A percentile compares a stretch with the other conserved stretches of the same genome.
Conservation (phyloP, 2,888 invertebrate species). For the Aquatica leii region DNA sequence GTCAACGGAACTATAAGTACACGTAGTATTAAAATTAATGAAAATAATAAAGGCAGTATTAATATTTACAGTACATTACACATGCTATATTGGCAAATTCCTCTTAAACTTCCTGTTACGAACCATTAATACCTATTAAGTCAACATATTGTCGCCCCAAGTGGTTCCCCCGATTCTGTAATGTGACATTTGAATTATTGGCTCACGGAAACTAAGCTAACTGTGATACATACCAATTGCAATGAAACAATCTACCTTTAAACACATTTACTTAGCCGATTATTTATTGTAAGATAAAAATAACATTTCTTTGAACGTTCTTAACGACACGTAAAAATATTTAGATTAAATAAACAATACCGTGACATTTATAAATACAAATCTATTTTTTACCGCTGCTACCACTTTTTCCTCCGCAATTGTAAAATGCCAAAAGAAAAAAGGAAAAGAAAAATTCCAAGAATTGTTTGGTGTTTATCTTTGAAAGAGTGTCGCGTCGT, state of each 20-base stretch:
- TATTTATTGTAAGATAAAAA: no score
- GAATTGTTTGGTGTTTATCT: slow-evolving; percentile 21
- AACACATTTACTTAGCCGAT: no score
- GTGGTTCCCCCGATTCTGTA: slow-evolving; percentile 31
- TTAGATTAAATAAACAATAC: no score
- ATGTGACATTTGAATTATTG: slow-evolving; percentile 15
- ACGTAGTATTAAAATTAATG: slow-evolving; percentile 13
- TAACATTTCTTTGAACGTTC: no score
- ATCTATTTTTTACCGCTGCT: no score
- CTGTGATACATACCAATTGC: slow-evolving; percentile 6
- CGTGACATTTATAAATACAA: no score
- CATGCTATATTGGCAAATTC: slow-evolving; percentile 39
- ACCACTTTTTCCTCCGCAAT: no score
- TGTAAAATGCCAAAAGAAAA: no score
- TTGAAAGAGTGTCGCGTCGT: slow-evolving; percentile 31
- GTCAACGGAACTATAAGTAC: no score
- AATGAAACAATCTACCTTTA: no score
- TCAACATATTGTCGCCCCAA: slow-evolving; percentile 53
- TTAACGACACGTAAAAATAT: no score
- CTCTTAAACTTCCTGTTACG: slow-evolving; percentile 40
- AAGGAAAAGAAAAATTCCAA: slow-evolving; percentile 20
- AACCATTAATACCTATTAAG: slow-evolving; percentile 60
- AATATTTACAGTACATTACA: slow-evolving; percentile 39
- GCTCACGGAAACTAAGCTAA: slow-evolving; percentile 11
- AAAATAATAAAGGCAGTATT: slow-evolving; percentile 22